Percentiles rank a stretch among this genome's conserved stretches.
These are phyloP conservation scores for Ectobius pallidus DNA, from an alignment of 2,888 invertebrate species.

Conservation along the genomic window DNA sequence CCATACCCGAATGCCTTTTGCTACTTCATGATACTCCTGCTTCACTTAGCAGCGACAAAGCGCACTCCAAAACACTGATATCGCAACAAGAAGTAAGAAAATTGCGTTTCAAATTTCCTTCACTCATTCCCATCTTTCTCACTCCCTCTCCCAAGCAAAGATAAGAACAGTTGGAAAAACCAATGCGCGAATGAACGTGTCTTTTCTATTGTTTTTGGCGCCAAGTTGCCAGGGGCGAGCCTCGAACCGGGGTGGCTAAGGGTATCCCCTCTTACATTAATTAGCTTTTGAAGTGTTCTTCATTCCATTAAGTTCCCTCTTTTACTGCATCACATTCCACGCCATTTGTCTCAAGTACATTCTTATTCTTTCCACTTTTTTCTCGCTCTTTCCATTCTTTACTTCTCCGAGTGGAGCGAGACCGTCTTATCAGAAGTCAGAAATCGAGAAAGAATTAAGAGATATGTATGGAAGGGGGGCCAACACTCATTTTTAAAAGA, in stretches of 20 bases:
- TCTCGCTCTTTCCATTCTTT: conserved; percentile 6
- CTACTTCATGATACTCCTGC: conserved; percentile 7
- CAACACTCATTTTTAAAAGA: conserved; percentile 27
- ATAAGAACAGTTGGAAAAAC: conserved; percentile 12
- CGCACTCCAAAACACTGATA: conserved; percentile 4
- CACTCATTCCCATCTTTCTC: conserved; percentile 24
- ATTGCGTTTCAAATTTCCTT: conserved; percentile 26
- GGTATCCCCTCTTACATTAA: conserved; percentile 12
- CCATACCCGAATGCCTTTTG: no score
- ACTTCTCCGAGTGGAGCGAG: background rate
- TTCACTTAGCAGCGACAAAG: conserved; percentile 26
- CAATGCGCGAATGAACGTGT: conserved; percentile 23
- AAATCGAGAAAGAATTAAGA: conserved; percentile 33
- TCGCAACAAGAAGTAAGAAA: no score
- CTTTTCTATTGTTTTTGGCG: background rate
- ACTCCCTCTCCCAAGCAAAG: conserved; percentile 19
- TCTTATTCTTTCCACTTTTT: conserved; percentile 30
- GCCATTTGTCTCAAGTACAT: conserved; percentile 40
- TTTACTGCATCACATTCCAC: conserved; percentile 36
- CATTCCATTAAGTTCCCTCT: conserved; percentile 23
- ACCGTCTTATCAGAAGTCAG: conserved; percentile 20
- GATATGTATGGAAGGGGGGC: conserved; percentile 20
- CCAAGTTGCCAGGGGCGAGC: background rate
- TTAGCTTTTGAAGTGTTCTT: conserved; percentile 18
- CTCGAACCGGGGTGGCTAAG: conserved; percentile 10